These are phyloP conservation scores for Cryptus armator DNA, from an alignment of 2,888 invertebrate species.

Conservation along the genomic window DNA sequence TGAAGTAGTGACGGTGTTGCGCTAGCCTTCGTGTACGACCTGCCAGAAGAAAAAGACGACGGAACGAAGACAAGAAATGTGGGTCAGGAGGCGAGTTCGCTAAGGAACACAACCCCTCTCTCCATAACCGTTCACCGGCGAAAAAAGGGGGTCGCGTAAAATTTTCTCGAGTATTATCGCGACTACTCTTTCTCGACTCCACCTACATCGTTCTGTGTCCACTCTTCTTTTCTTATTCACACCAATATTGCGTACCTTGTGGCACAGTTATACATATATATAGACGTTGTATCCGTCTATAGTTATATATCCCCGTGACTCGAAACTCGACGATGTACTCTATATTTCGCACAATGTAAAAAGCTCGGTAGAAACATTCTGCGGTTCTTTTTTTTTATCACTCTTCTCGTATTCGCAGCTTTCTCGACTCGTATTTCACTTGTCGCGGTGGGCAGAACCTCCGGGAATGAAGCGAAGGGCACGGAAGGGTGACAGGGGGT, in stretches of 20 bases:
- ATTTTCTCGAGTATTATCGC: conserved; percentile 64
- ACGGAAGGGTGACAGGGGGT: neutral
- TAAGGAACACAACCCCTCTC: conserved; percentile 10
- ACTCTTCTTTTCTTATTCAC: conserved; percentile 15
- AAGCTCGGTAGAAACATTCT: conserved; percentile 25
- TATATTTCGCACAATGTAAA: conserved; percentile 7
- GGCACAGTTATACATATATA: neutral
- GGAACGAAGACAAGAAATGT: conserved; percentile 45
- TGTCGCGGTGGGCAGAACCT: neutral
- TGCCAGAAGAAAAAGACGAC: conserved; percentile 18
- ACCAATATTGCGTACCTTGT: neutral
- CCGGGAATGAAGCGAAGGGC: neutral
- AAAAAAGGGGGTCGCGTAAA: conserved; percentile 26
- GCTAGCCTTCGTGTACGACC: neutral
- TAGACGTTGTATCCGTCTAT: neutral
- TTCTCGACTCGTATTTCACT: conserved; percentile 27
- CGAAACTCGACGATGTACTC: neutral
- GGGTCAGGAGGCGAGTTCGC: conserved; percentile 50
- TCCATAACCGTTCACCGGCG: neutral
- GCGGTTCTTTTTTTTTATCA: conserved; percentile 8
- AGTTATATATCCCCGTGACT: neutral
- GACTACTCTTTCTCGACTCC: conserved; percentile 51
- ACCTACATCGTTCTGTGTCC: conserved; percentile 44
- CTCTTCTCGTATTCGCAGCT: conserved; percentile 11
- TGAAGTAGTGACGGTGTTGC: neutral